Evolutionary conservation across 2,113 vertebrate genomes (phyloP), one percentile per base, ranked within the genome.

Genomic region (Petromus typicus): DNA sequence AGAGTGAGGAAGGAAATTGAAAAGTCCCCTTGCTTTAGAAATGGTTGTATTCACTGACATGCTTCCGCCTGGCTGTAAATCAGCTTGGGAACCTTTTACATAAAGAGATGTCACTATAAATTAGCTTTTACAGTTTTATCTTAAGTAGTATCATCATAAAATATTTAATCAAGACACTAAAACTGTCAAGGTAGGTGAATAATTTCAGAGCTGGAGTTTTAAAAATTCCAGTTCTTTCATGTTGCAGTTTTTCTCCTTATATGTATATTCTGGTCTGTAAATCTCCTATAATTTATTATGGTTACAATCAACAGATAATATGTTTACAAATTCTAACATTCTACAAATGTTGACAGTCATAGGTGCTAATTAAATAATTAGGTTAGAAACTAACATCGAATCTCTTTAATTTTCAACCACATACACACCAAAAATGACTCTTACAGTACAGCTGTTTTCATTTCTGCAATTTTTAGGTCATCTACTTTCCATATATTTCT

Each of bases 111-210:
- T 67, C 75, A 45, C 89, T 94, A 96, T 97, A 92, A 97, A 95
- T 97, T 97, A 96, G 83, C 86, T 86, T 95, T 95, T 96, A 96
- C 83, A 95, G 91, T 97, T 97, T 93, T 95, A 90, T 95, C 92
- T 95, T 96, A 97, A 97, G 89, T 93, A 91, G 64, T 92, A 94
- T 91, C 82, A 66, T 93, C 85, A 96, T 97, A 96, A 98, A 97
- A 96, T 96, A 98, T 98, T 98, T 93, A 97, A 94, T 97, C 79
- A 92, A 95, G 94, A 88, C 57, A 95, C 73, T 97, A 93, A 97
- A 96, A 93, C 94, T 96, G 89, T 95, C 97, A 97, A 95, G 89
- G 86, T 71, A 80, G 92, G 61, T 92, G 48, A 89, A 51, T 93
- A 96, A 95, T 95, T 94, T 95, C 92, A 95, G 85, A 81, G 43